Base-by-base conservation (phyloP, 2,797 vertebrate species). In the Bovichtus diacanthus region DNA sequence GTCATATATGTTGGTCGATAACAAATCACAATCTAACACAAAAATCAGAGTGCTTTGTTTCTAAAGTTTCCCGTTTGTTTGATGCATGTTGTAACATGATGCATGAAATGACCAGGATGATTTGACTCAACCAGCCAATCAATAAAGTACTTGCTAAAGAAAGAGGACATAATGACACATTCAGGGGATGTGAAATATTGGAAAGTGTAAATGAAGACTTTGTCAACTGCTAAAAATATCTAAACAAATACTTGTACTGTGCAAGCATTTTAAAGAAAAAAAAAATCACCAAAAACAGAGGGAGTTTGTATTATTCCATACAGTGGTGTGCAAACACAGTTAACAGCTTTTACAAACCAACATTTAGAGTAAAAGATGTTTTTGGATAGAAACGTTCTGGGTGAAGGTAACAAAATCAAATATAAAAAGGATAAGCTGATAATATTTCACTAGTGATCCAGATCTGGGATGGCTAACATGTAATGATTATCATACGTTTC, bases 201-300 rank as follows among this genome's bases (percentile, higher is more conserved):
- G 18, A 38, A 39, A 38, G 21, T 29, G 7, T 31, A 41, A 31
- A 58, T 53, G 25, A 67, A 49, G 6, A 59, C 21, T 61, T 3
- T 64, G 34, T 68, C 39, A 67, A 29, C n/a, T 41, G 44, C 70
- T 21, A 47, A 16, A 62, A 43, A n/a, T 47, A 36, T 43, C 47
- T 1, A 38, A 49, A 43, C 5, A 63, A 43, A n/a, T 34, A 31
- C 5, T 41, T 49, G 8, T 39, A 49, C 31, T 15, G 7, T 39
- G 34, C 16, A 5, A n/a, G 12, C 15, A 49, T 11, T 11, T 51
- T 10, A 12, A 50, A n/a, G n/a, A n/a, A n/a, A n/a, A n/a, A n/a
- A n/a, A n/a, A n/a, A n/a, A n/a, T 55, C 31, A 47, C 15, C 6
- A 23, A 11, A 34, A 51, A 56, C 43, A 66, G 25, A 11, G n/a